Percentiles rank a stretch among this genome's conserved stretches.
Evolutionary conservation across 2,797 vertebrate genomes (phyloP).

Genomic region (Phrynocephalus guinanensis): DNA sequence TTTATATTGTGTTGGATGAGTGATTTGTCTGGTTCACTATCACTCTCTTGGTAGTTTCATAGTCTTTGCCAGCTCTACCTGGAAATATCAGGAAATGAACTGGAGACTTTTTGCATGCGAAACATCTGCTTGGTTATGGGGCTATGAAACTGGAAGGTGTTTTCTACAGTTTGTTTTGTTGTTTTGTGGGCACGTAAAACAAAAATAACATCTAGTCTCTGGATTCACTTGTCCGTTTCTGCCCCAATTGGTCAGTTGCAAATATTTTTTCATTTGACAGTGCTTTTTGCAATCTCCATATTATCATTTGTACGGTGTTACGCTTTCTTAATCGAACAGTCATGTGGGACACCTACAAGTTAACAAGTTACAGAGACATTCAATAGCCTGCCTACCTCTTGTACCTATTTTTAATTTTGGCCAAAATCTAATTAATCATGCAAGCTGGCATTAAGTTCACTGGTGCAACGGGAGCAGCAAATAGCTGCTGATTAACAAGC

Average conservation of each 20-base stretch:
- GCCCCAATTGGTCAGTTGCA: background rate
- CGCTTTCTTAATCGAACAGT: background rate
- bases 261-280: background rate
- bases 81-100: background rate
- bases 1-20: background rate
- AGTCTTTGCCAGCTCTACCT: background rate
- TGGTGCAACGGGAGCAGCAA: no score
- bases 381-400: background rate
- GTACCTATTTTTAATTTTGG: background rate
- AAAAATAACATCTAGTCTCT: background rate
- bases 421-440: no score
- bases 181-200: background rate
- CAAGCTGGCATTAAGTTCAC: no score
- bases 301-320: background rate
- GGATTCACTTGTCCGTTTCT: background rate
- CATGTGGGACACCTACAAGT: background rate
- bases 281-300: background rate
- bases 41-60: background rate
- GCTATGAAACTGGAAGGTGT: background rate
- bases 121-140: background rate
- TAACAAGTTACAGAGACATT: background rate
- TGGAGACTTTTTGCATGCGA: background rate
- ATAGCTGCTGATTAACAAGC: no score
- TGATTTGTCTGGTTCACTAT: background rate
- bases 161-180: background rate